Evolutionary conservation across 2,113 vertebrate species (phyloP), one percentile per base, ranked within the genome.

Genomic region (Macrotis lagotis): DNA sequence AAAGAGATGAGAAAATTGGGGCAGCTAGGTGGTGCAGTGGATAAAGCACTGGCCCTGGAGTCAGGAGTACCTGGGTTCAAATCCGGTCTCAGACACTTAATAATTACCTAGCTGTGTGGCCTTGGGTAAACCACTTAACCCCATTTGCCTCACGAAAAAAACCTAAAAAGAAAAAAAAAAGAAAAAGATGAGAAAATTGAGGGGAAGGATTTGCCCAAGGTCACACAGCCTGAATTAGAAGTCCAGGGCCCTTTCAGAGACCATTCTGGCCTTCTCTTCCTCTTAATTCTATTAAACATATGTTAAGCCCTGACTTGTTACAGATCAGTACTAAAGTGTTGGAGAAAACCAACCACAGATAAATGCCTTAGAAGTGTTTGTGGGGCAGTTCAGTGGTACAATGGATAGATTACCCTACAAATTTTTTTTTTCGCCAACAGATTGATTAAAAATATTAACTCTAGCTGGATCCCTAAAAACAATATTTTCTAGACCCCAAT

Each of bases 401-500:
- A n/a, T n/a, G n/a, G n/a, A n/a, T n/a, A n/a, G n/a, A n/a, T n/a
- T n/a, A n/a, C n/a, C n/a, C n/a, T n/a, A n/a, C n/a, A n/a, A n/a
- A n/a, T n/a, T n/a, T n/a, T n/a, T n/a, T n/a, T n/a, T n/a, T n/a
- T n/a, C n/a, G n/a, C n/a, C 24, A 44, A 83, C 24, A n/a, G 19
- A 44, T 44, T n/a, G 37, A 74, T n/a, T 19, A 37, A 66, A 66
- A 66, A 66, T 28, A 66, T 37, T 37, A 66, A n/a, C 31, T n/a
- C 59, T 74, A n/a, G 14, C 3, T 91, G 44, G 91, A 48, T 92
- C 26, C 53, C 48, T 48, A 94, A 89, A 91, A 25, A 48, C 52
- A 6, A 9, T 93, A 89, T 59, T 53, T 93, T 52, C 91, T 52
- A 92, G 10, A 74, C 52, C n/a, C 94, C 90, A 93, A 50, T 48